Evolutionary conservation across 2,797 vertebrate species (phyloP).

Genomic region (Chelonia mydas): DNA sequence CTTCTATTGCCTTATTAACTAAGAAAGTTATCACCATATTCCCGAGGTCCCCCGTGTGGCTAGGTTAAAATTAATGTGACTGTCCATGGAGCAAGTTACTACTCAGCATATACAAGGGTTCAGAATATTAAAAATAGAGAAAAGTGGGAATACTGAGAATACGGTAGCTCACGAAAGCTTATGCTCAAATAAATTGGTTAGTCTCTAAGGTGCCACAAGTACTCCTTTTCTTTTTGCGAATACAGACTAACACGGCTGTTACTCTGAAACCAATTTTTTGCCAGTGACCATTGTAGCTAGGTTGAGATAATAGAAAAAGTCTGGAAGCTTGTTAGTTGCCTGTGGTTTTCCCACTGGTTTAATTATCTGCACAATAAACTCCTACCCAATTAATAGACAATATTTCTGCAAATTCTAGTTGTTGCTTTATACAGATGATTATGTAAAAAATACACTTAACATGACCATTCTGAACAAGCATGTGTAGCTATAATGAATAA

Average conservation of each 20-base stretch:
- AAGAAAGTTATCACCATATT: not conserved
- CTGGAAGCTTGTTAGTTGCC: not conserved
- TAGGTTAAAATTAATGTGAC: not conserved
- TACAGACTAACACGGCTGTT: too few relatives aligned
- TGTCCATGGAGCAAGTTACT: not conserved
- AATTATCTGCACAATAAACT: not conserved
- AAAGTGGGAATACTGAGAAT: not conserved
- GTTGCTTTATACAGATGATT: not conserved
- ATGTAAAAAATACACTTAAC: conserved; percentile 8
- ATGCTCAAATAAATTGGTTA: too few relatives aligned
- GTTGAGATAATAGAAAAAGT: not conserved
- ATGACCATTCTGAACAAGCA: not conserved
- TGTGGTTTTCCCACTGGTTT: not conserved
- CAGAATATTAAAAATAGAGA: not conserved
- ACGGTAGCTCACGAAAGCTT: not conserved
- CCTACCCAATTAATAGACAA: not conserved
- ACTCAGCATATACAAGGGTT: not conserved
- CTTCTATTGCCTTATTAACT: not conserved
- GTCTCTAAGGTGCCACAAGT: too few relatives aligned
- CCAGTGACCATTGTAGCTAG: not conserved
- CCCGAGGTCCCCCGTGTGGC: not conserved
- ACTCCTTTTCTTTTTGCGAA: too few relatives aligned
- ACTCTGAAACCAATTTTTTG: not conserved
- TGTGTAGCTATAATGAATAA: not conserved
- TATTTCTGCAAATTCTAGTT: conserved; percentile 33